Percentiles rank a stretch among this genome's conserved stretches.
Conservation (phyloP, 2,888 invertebrate genomes). For the Meteorus cinctellus region DNA sequence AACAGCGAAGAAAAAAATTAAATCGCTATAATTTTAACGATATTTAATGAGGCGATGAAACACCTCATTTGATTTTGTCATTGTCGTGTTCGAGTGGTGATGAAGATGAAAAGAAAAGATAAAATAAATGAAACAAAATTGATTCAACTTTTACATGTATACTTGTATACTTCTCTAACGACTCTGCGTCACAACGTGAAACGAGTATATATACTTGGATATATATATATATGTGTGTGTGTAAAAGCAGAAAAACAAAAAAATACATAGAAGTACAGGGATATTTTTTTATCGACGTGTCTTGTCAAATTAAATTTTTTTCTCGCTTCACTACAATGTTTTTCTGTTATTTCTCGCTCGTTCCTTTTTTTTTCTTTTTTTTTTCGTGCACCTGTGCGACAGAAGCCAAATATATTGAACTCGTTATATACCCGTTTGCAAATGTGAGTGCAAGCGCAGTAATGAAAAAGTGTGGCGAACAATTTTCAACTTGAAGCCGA, state of each 20-base stretch:
- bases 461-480: background rate
- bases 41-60: slow-evolving; percentile 12
- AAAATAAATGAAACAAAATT: background rate
- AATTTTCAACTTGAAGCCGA: background rate
- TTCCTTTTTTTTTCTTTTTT: background rate
- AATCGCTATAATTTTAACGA: background rate
- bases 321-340: background rate
- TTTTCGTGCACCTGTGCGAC: background rate
- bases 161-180: too few relatives aligned
- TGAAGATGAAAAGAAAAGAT: slow-evolving; percentile 10
- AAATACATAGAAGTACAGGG: background rate
- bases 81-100: slow-evolving; percentile 19
- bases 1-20: slow-evolving; percentile 14
- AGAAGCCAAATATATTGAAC: background rate
- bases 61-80: slow-evolving; percentile 22
- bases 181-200: too few relatives aligned
- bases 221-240: background rate
- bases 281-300: slow-evolving; percentile 20
- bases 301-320: slow-evolving; percentile 6
- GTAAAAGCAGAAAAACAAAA: slow-evolving; percentile 21
- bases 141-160: background rate
- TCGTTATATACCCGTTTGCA: background rate
- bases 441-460: background rate
- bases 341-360: background rate
- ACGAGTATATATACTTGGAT: too few relatives aligned